A percentile compares a stretch with the other conserved stretches of the same genome.
Conservation (phyloP, 1,140 invertebrate genomes). For the Epicauta chinensis region DNA sequence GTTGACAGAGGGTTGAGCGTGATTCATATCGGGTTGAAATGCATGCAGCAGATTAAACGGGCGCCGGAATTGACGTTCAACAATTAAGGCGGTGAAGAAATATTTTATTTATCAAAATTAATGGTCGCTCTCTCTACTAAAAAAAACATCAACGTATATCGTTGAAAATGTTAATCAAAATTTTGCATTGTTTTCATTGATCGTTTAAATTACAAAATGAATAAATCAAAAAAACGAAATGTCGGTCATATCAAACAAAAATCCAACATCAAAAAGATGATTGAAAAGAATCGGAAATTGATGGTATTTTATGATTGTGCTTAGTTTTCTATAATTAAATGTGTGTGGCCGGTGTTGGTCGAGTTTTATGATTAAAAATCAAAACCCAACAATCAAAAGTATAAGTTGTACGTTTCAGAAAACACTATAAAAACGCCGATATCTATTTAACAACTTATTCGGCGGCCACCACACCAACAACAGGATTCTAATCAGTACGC, state of each 20-base stretch:
- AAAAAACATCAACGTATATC: too few relatives aligned
- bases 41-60: conserved; percentile 10
- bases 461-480: conserved; percentile 8
- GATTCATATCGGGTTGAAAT: conserved; percentile 20
- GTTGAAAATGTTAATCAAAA: too few relatives aligned
- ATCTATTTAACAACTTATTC: conserved; percentile 29
- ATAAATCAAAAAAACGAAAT: too few relatives aligned
- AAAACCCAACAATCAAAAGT: conserved; percentile 17
- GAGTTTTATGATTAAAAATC: conserved; percentile 14
- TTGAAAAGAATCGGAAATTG: too few relatives aligned
- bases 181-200: too few relatives aligned
- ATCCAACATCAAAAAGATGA: too few relatives aligned
- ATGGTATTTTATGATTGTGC: conserved; percentile 20
- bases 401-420: conserved; percentile 19
- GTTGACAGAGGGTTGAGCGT: conserved; percentile 24
- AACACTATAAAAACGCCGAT: conserved; percentile 22
- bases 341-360: conserved; percentile 18
- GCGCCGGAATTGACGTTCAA: conserved; percentile 16
- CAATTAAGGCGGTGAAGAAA: neutral
- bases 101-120: conserved; percentile 6
- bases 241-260: too few relatives aligned
- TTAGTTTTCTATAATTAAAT: conserved; percentile 3
- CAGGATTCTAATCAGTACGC: neutral
- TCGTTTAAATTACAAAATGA: too few relatives aligned
- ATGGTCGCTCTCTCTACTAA: neutral